Conservation (phyloP, 1,140 invertebrate species). For the Atta colombica region DNA sequence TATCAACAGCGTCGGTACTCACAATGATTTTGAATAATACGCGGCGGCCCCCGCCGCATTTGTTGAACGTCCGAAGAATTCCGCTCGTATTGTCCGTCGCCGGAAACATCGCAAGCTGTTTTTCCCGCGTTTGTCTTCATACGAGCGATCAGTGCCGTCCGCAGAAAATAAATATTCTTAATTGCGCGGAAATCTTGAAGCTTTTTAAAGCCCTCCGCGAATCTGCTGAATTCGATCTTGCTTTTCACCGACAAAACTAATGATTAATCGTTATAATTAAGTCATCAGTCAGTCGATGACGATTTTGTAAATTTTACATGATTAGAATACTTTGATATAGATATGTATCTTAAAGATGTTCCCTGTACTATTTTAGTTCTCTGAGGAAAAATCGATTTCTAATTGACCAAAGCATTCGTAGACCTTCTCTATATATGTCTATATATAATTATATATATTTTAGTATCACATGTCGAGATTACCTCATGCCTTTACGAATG, state of each 20-base stretch:
- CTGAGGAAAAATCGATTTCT: constrained; percentile 14
- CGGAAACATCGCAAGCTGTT: constrained; percentile 71
- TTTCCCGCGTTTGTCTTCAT: constrained; percentile 49
- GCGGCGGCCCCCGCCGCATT: constrained; percentile 63
- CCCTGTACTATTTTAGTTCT: background rate
- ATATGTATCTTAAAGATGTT: background rate
- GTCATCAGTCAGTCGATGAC: constrained; percentile 4
- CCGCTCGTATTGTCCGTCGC: constrained; percentile 78
- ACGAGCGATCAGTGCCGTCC: constrained; percentile 18
- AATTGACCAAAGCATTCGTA: background rate
- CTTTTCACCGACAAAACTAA: background rate
- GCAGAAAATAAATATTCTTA: constrained; percentile 60
- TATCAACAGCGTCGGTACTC: constrained; percentile 73
- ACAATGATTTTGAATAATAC: constrained; percentile 77
- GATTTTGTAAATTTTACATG: constrained; percentile 29
- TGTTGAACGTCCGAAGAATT: constrained; percentile 82
- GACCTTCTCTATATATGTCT: background rate
- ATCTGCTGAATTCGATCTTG: background rate
- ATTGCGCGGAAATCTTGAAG: constrained; percentile 56
- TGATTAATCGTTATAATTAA: constrained; percentile 38
- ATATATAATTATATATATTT: constrained; percentile 22
- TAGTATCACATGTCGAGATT: background rate
- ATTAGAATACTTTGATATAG: background rate
- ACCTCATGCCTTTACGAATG: background rate
- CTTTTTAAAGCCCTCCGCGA: background rate